A percentile compares a stretch with the other conserved stretches of the same genome.
Conservation (phyloP, 1,140 invertebrate genomes). For the Drosophila biarmipes region DNA sequence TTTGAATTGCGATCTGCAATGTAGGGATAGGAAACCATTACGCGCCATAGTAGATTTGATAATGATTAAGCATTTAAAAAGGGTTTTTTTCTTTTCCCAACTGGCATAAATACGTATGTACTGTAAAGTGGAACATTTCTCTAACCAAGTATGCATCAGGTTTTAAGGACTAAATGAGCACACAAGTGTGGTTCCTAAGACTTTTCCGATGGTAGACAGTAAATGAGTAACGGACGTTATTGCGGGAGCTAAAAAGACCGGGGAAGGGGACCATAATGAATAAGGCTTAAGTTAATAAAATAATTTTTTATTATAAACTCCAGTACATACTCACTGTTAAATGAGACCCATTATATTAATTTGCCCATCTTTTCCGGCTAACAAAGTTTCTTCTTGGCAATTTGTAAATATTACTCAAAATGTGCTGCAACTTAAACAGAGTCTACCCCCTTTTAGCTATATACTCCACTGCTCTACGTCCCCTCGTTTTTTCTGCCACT, state of each 20-base stretch:
- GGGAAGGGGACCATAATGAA: background rate
- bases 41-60: background rate
- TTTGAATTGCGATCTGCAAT: constrained; percentile 43
- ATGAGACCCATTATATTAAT: background rate
- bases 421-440: constrained; percentile 41
- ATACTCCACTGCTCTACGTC: background rate
- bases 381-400: constrained; percentile 55
- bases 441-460: background rate
- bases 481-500: constrained; percentile 6
- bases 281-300: background rate
- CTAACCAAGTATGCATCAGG: constrained; percentile 40
- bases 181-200: constrained; percentile 20
- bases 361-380: background rate
- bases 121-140: background rate
- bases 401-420: constrained; percentile 59
- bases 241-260: background rate
- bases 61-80: background rate
- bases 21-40: background rate
- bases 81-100: background rate
- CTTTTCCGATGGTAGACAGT: background rate
- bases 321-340: background rate
- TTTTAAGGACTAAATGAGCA: constrained; percentile 69
- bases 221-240: constrained; percentile 61
- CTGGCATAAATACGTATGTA: background rate
- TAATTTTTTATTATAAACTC: constrained; percentile 14